Conservation (phyloP, 2,888 invertebrate species). For the Girardia tigrina region DNA sequence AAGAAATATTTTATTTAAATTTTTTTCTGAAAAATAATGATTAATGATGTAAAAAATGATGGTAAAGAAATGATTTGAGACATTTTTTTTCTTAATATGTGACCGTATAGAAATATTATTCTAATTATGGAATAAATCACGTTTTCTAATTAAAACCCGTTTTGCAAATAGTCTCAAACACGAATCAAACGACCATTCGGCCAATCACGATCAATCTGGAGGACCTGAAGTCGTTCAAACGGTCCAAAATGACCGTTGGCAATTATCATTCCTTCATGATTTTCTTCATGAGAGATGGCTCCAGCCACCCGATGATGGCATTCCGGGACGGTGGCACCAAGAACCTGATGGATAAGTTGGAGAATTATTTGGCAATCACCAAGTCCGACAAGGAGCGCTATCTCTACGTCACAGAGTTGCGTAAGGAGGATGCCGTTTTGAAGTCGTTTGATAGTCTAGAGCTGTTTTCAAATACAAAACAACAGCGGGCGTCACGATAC, state of each 20-base stretch:
- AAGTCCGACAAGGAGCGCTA: slow-evolving; percentile 44
- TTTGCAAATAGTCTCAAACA: too few relatives aligned
- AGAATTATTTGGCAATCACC: slow-evolving; percentile 55
- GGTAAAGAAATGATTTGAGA: too few relatives aligned
- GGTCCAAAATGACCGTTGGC: slow-evolving; percentile 45
- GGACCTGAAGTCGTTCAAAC: slow-evolving; percentile 58
- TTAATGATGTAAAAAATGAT: too few relatives aligned
- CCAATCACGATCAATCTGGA: slow-evolving; percentile 55
- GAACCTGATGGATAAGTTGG: slow-evolving; percentile 56
- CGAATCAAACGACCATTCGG: too few relatives aligned
- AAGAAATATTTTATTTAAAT: too few relatives aligned
- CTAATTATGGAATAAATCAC: too few relatives aligned
- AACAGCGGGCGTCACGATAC: not conserved
- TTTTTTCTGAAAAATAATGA: too few relatives aligned
- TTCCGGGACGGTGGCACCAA: slow-evolving; percentile 76
- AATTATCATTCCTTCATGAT: slow-evolving; percentile 50
- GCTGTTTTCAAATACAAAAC: not conserved
- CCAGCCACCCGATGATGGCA: slow-evolving; percentile 66
- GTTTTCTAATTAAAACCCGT: too few relatives aligned
- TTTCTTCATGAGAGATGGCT: slow-evolving; percentile 61
- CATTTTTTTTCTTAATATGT: too few relatives aligned
- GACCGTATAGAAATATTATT: too few relatives aligned
- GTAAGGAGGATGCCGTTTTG: not conserved
- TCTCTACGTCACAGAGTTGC: not conserved
- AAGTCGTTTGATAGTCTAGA: not conserved